Conservation (phyloP, 2,113 vertebrate species). For the Tricholaema leucomelas region DNA sequence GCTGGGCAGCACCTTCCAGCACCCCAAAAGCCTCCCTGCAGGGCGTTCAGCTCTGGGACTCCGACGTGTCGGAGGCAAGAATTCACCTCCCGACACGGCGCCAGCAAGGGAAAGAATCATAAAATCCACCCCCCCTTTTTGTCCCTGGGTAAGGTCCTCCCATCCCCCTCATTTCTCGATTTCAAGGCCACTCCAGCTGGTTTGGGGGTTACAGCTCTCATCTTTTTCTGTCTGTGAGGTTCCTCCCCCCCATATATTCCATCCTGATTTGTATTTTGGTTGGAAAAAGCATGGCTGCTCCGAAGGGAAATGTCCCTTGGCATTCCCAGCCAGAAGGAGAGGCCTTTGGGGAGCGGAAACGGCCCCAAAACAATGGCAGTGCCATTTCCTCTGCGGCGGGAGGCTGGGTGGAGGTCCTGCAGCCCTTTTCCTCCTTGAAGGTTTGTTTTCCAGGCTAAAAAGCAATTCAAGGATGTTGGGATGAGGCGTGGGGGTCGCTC, state of each 20-base stretch:
- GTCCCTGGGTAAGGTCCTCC: not conserved
- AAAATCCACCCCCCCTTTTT: not conserved
- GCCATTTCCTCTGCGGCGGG: conserved; percentile 21
- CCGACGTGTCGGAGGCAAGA: rapidly evolving
- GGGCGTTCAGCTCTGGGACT: not conserved
- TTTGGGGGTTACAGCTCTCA: not conserved
- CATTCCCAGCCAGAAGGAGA: not conserved
- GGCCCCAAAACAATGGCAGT: conserved; percentile 48
- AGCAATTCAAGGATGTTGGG: not conserved
- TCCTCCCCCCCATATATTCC: not conserved
- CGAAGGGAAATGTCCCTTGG: not conserved
- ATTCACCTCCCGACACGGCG: not conserved
- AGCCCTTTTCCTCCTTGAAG: not conserved
- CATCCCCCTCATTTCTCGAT: rapidly evolving
- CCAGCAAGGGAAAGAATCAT: not conserved
- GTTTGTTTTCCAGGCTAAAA: not conserved
- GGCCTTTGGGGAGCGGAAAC: conserved; percentile 44
- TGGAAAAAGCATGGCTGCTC: not conserved
- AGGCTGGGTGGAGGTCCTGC: not conserved
- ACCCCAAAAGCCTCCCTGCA: rapidly evolving
- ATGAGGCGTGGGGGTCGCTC: rapidly evolving
- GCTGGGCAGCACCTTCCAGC: not conserved
- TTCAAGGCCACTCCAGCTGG: not conserved
- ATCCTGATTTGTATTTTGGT: not conserved
- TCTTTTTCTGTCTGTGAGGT: rapidly evolving